Evolutionary conservation across 2,113 vertebrate genomes (phyloP).

Genomic region (Oreochromis niloticus): DNA sequence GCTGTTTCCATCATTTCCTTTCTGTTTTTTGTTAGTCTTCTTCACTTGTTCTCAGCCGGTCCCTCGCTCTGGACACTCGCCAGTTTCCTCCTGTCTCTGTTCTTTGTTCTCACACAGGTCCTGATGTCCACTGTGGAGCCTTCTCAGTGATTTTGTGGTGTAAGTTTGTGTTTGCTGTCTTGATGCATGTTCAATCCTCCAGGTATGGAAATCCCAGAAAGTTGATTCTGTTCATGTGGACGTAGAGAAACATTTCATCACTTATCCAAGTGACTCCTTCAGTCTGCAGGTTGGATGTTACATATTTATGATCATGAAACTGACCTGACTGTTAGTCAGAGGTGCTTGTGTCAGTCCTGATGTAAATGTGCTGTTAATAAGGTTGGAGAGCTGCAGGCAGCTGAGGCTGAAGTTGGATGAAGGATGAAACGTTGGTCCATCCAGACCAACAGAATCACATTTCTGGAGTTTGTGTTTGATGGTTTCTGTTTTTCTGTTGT

Average conservation of each 20-base stretch:
- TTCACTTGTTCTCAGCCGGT: accelerated
- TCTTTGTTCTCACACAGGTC: accelerated
- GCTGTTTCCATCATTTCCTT: not conserved
- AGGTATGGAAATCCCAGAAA: not conserved
- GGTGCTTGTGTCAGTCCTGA: accelerated
- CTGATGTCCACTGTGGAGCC: accelerated
- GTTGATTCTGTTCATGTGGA: not conserved
- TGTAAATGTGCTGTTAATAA: accelerated
- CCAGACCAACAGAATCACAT: accelerated
- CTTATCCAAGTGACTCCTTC: not conserved
- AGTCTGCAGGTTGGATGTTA: not conserved
- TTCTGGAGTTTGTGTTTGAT: not conserved
- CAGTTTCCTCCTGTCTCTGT: accelerated
- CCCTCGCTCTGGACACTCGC: not conserved
- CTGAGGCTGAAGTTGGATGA: not conserved
- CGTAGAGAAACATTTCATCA: accelerated
- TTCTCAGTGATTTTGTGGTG: accelerated
- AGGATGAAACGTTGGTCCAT: accelerated
- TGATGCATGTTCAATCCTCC: accelerated
- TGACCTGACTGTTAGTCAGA: not conserved
- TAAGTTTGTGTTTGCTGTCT: not conserved
- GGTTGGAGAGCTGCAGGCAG: not conserved
- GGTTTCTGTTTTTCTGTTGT: accelerated
- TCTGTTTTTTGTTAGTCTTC: not conserved
- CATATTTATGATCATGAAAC: not conserved